phyloP scores from a whole-genome alignment of 2,888 invertebrate genomes.

The Sclerodermus sp. region DNA sequence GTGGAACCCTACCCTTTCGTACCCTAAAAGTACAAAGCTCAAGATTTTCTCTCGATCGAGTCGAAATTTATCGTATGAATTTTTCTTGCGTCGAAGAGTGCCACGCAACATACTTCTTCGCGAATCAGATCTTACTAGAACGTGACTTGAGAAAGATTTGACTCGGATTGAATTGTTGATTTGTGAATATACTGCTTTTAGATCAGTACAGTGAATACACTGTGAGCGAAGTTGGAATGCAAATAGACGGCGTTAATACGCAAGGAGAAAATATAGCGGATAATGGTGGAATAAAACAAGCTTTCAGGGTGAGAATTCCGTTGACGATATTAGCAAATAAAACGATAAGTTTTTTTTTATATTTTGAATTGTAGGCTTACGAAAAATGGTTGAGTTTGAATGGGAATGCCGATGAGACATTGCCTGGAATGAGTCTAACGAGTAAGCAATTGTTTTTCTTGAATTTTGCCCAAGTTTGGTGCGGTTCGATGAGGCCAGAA shows the following conservation, averaged over 20 bases:
- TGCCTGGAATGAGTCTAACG: slow-evolving; percentile 75
- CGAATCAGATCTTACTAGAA: too few species aligned
- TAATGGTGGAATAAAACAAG: slow-evolving; percentile 92
- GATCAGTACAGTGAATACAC: slow-evolving; percentile 85
- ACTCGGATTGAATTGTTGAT: too few species aligned
- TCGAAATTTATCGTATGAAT: too few species aligned
- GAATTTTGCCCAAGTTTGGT: slow-evolving; percentile 88
- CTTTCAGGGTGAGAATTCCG: slow-evolving; percentile 64
- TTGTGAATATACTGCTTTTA: too few species aligned
- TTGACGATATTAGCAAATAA: slow-evolving; percentile 13
- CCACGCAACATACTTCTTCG: too few species aligned
- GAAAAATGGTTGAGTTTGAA: slow-evolving; percentile 72
- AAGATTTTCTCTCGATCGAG: too few species aligned
- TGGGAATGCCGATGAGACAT: slow-evolving; percentile 64
- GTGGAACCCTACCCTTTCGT: too few species aligned
- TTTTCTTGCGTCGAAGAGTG: too few species aligned
- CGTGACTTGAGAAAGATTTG: too few species aligned
- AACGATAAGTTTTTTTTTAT: slow-evolving; percentile 52
- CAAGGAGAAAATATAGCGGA: slow-evolving; percentile 95
- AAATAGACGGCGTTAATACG: slow-evolving; percentile 77
- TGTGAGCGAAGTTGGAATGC: slow-evolving; percentile 77
- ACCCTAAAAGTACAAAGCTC: too few species aligned
- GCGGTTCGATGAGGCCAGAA: slow-evolving; percentile 80
- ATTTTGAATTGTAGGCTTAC: slow-evolving; percentile 66
- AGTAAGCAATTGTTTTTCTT: slow-evolving; percentile 86